Base-by-base conservation (phyloP, 2,888 invertebrate species). In the Platycnemis pennipes region DNA sequence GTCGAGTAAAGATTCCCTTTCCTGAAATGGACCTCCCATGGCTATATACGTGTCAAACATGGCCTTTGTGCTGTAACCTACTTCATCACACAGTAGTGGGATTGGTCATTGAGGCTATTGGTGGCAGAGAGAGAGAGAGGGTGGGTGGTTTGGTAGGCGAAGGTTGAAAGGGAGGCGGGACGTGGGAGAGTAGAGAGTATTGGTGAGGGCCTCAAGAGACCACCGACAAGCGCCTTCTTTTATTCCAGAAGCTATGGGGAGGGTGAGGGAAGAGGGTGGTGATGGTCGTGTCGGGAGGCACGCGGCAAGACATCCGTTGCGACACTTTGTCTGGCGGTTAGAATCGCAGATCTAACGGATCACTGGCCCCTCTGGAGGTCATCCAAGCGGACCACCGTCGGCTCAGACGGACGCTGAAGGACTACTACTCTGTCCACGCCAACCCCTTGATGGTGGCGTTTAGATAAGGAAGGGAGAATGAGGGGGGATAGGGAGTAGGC, bases 311-410 rank as follows among this genome's bases (percentile, higher is more conserved):
- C 77, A 77, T 42, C 1, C 91, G 42, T 37, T 89, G 89, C 89
- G 89, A 89, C 89, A 89, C 89, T 42, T n/a, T 56, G 89, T 89
- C 89, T 89, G 89, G 37, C 91, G 63, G 91, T 69, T 44, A 44
- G 91, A 91, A 91, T 91, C 91, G 63, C 63, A 91, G 63, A 91
- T 91, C 42, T 69, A n/a, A 63, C 91, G 63, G 91, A 91, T 91
- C 91, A 91, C 69, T 63, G 91, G 56, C 91, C 91, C 44, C 45
- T n/a, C 53, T n/a, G 91, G 91, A 91, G 91, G 91, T 44, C 91
- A 91, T 91, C 56, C 37, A 37, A 56, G 91, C 91, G 37, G 56
- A 89, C 89, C 49, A 37, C 77, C 3, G 37, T 31, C 7, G 77
- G n/a, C 42, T 63, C 56, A n/a, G 69, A 91, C 77, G 89, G 56